phyloP scores from a whole-genome alignment of 92 coral and sea anemone genomes.

The Montipora capitata region DNA sequence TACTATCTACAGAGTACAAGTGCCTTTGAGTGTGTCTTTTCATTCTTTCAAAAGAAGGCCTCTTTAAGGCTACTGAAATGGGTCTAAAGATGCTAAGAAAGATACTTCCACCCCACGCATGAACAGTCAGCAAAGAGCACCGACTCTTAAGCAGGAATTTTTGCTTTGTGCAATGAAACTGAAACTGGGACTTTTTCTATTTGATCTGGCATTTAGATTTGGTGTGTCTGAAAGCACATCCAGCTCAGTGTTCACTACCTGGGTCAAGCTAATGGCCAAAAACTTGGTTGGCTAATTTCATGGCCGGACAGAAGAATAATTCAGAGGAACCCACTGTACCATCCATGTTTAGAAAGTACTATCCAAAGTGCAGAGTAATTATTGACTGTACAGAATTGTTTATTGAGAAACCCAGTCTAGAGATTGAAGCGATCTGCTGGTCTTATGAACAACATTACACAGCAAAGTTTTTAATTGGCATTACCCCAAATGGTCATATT shows the following conservation, averaged over 20 bases:
- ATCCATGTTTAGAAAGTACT: not conserved
- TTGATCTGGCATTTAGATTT: slow-evolving; percentile 40
- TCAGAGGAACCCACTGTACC: not conserved
- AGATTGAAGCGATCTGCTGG: slow-evolving; percentile 44
- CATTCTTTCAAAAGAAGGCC: slow-evolving; percentile 31
- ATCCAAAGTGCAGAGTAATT: not conserved
- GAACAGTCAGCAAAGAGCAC: slow-evolving; percentile 7
- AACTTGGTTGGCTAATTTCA: slow-evolving; percentile 28
- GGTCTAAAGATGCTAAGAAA: slow-evolving; percentile 22
- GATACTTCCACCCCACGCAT: slow-evolving; percentile 35
- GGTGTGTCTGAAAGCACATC: slow-evolving; percentile 7
- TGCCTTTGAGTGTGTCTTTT: slow-evolving; percentile 25
- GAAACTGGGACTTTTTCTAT: slow-evolving; percentile 14
- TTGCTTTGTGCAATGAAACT: slow-evolving; percentile 42
- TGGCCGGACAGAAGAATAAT: not conserved
- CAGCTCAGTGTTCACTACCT: slow-evolving; percentile 44
- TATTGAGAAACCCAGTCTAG: slow-evolving; percentile 1
- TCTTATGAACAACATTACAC: not conserved
- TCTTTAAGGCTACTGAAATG: slow-evolving; percentile 35
- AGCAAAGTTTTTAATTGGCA: slow-evolving; percentile 57
- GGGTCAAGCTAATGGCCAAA: slow-evolving; percentile 49
- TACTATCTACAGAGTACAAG: not conserved
- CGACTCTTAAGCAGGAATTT: slow-evolving; percentile 44
- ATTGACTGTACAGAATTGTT: not conserved
- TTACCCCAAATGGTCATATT: slow-evolving; percentile 50